Conservation (phyloP, 2,888 invertebrate genomes). For the Phytoseiulus persimilis region DNA sequence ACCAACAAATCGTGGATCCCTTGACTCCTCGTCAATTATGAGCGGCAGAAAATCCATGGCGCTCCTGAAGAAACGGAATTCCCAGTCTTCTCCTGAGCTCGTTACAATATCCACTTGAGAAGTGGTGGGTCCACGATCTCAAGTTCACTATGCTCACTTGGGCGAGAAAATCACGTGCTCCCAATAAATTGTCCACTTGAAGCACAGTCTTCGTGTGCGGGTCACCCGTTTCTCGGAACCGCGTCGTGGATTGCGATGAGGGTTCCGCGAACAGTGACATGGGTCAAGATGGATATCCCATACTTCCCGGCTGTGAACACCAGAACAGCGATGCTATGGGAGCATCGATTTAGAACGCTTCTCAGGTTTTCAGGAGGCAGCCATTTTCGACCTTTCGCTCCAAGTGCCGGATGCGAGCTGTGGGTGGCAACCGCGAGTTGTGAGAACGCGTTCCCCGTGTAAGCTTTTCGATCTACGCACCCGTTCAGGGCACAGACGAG, state of each 20-base stretch:
- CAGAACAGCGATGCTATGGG: background rate
- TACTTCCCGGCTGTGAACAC: no score
- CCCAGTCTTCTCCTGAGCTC: no score
- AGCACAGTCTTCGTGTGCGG: background rate
- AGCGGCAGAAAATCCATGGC: background rate
- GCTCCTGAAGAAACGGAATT: background rate
- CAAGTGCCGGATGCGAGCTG: background rate
- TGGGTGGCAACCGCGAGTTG: background rate
- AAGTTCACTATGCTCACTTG: background rate
- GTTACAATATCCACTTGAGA: background rate
- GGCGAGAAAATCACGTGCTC: background rate
- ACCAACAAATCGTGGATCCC: constrained; percentile 24
- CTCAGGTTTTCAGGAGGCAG: background rate
- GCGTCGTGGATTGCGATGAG: background rate
- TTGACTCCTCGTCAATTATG: background rate
- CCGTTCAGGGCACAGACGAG: no score
- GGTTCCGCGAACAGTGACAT: background rate
- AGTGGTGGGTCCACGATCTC: background rate
- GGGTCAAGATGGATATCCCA: no score
- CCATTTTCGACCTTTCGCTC: background rate
- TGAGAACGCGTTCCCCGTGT: background rate
- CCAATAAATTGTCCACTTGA: background rate
- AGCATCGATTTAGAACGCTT: background rate
- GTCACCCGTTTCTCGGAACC: background rate
- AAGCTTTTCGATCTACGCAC: background rate